These are phyloP conservation scores for Redunca redunca DNA, from an alignment of 2,113 vertebrate genomes.

Conservation along the genomic window DNA sequence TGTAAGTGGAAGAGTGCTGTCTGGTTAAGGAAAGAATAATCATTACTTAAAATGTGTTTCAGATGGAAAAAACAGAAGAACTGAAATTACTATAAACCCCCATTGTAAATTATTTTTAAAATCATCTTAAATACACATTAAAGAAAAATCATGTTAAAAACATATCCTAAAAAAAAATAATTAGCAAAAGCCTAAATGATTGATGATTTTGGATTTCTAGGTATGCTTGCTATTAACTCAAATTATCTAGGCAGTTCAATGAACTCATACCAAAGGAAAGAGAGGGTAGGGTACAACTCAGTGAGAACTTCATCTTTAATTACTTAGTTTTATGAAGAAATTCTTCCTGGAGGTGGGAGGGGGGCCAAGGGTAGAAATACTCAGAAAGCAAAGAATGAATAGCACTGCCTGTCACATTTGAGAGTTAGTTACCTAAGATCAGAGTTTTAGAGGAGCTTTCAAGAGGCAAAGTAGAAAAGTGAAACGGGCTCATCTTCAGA, in stretches of 20 bases:
- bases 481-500: neutral
- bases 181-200: neutral
- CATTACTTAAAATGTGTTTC: conserved; percentile 37
- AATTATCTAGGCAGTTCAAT: neutral
- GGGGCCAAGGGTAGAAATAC: neutral
- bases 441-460: neutral
- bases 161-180: neutral
- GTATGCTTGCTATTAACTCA: neutral
- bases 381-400: neutral
- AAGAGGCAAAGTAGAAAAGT: neutral
- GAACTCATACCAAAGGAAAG: neutral
- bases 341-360: neutral
- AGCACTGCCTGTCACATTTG: neutral
- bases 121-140: neutral
- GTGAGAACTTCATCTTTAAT: neutral
- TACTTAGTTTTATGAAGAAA: neutral
- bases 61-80: conserved; percentile 29
- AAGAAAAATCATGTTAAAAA: neutral
- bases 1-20: conserved; percentile 17
- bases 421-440: neutral
- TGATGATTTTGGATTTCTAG: neutral
- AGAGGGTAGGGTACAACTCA: neutral
- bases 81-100: conserved; percentile 34
- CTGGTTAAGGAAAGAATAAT: conserved; percentile 40
- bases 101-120: neutral